Conservation (phyloP, 2,888 invertebrate genomes). For the Heliconius hortense region DNA sequence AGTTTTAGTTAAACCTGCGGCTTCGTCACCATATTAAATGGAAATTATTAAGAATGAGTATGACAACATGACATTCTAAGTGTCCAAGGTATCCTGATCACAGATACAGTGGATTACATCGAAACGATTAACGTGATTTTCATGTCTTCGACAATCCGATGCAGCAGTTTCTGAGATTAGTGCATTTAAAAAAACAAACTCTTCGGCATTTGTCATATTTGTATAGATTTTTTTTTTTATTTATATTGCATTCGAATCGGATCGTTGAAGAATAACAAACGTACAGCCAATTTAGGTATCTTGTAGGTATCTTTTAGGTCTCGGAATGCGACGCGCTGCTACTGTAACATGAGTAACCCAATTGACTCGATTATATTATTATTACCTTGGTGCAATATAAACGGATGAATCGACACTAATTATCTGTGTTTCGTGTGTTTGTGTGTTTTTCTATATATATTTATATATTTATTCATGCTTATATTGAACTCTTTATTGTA, state of each 20-base stretch:
- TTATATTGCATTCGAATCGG: not conserved
- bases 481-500: not conserved
- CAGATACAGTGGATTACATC: not conserved
- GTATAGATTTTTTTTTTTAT: not conserved
- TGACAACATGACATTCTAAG: not conserved
- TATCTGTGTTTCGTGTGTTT: not conserved
- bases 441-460: constrained; percentile 8
- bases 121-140: not conserved
- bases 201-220: not conserved
- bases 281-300: constrained; percentile 21
- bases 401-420: constrained; percentile 20
- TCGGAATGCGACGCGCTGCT: constrained; percentile 25
- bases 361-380: constrained; percentile 36
- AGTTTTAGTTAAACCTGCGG: not conserved
- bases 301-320: constrained; percentile 8
- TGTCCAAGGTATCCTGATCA: not conserved
- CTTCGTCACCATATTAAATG: not conserved
- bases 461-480: not conserved
- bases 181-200: not conserved
- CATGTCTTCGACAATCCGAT: not conserved
- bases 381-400: constrained; percentile 33
- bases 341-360: constrained; percentile 38
- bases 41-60: not conserved
- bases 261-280: constrained; percentile 4
- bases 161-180: not conserved